Base-by-base conservation (phyloP, 2,797 vertebrate genomes). In the Salmo trutta region DNA sequence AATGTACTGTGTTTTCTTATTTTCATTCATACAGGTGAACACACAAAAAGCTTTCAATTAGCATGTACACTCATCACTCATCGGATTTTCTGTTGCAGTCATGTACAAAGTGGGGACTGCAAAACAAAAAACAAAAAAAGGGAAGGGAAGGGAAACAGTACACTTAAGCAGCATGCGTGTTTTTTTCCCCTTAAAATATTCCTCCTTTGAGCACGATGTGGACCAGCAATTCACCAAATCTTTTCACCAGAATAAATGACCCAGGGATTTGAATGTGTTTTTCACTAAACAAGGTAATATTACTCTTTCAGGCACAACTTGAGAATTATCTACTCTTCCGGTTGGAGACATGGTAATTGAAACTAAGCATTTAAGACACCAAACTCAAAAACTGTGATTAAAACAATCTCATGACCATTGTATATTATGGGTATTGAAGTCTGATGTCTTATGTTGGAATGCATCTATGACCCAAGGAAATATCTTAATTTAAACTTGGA, bases 1-100 rank as follows among this genome's bases (percentile, higher is more conserved):
- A 99, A 99, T 99, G 97, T 99, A 99, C 98, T 99, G 98, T 99
- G 98, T 95, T 94, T 88, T 62, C 89, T 94, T 89, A 83, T 94
- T 90, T 91, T 95, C 94, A 95, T 94, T 96, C 96, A 96, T 94
- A 96, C 95, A 95, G 93, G 94, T 92, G 94, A 96, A 91, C 95
- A 47, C 41, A 47, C 41, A 88, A 72, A 54, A 87, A 91, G 92
- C 93, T 94, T 91, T 94, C 93, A 91, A 90, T 89, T 94, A 92
- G 92, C 95, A 94, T 93, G 93, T 93, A 82, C 95, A 95, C 90
- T 94, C 94, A 94, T 92, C 87, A 91, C 87, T 91, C 80, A 75
- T 86, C 88, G 90, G 91, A 88, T 92, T 90, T 90, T 90, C 90
- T 85, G 87, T 92, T 92, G 93, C 93, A 94, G 95, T 90, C 91